Evolutionary conservation across 2,888 invertebrate genomes (phyloP).

Genomic region (Erannis defoliaria): DNA sequence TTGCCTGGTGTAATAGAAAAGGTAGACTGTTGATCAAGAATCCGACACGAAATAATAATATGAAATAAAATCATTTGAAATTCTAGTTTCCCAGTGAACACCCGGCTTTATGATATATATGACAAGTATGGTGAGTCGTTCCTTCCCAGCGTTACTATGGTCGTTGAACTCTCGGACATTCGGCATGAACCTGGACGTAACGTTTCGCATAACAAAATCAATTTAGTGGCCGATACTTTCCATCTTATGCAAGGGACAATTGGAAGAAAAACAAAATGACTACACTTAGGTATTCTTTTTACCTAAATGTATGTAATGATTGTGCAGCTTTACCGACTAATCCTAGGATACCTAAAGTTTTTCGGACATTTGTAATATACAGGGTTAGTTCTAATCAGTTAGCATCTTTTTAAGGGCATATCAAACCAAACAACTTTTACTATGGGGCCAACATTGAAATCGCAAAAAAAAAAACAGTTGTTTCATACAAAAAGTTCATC

Average conservation of each 20-base stretch:
- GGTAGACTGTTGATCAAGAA: neutral
- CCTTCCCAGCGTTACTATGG: conserved; percentile 59
- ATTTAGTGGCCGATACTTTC: conserved; percentile 39
- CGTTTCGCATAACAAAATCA: conserved; percentile 71
- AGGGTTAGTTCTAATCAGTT: too few relatives aligned
- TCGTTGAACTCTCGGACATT: conserved; percentile 73
- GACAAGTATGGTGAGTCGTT: conserved; percentile 38
- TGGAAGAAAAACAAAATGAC: neutral
- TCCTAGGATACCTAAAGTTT: too few relatives aligned
- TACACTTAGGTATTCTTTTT: neutral
- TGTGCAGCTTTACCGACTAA: too few relatives aligned
- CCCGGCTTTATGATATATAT: conserved; percentile 12
- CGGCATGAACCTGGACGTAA: conserved; percentile 62
- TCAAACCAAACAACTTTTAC: too few relatives aligned
- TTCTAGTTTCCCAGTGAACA: neutral
- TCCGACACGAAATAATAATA: neutral
- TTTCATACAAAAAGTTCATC: too few relatives aligned
- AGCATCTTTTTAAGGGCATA: too few relatives aligned
- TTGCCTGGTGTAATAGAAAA: neutral
- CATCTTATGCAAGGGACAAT: conserved; percentile 38
- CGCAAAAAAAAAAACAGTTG: too few relatives aligned
- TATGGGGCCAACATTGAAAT: too few relatives aligned
- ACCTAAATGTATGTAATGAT: neutral
- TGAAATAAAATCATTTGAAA: neutral
- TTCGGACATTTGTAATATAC: too few relatives aligned